Conservation (phyloP, 2,888 invertebrate species). For the Aradus depressus region DNA sequence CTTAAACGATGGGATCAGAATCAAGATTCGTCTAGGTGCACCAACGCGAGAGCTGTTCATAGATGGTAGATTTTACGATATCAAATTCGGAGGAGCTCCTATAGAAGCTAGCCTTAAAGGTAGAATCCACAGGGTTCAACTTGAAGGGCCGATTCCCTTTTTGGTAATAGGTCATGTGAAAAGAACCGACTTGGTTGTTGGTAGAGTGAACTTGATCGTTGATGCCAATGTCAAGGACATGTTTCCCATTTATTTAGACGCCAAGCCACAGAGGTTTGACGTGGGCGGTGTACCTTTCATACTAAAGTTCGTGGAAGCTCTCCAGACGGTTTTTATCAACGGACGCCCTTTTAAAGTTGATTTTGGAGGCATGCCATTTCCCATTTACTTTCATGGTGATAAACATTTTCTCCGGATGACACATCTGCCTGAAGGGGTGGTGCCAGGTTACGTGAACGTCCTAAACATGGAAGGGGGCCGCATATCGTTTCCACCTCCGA, state of each 20-base stretch:
- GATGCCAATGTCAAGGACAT: conserved; percentile 63
- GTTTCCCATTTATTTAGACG: conserved; percentile 70
- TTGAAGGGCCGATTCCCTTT: conserved; percentile 86
- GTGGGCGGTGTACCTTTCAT: conserved; percentile 61
- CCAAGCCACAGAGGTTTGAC: conserved; percentile 59
- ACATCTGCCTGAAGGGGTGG: conserved; percentile 58
- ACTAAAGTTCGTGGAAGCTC: conserved; percentile 65
- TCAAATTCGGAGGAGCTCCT: conserved; percentile 82
- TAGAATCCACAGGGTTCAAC: conserved; percentile 58
- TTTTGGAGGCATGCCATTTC: conserved; percentile 73
- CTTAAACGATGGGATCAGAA: conserved; percentile 48
- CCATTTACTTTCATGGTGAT: conserved; percentile 56
- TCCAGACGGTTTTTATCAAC: conserved; percentile 65
- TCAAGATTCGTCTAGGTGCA: conserved; percentile 67
- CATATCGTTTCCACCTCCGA: conserved; percentile 30
- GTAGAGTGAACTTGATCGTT: conserved; percentile 71
- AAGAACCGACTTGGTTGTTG: conserved; percentile 70
- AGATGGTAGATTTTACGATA: conserved; percentile 79
- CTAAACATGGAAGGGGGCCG: conserved; percentile 57
- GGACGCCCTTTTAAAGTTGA: conserved; percentile 65
- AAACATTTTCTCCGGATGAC: conserved; percentile 72
- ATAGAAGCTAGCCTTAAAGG: conserved; percentile 72
- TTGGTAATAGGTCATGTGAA: conserved; percentile 75
- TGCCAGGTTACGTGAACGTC: conserved; percentile 57
- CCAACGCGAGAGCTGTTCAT: conserved; percentile 85